Base-by-base conservation (phyloP, 2,888 invertebrate species). In the Neuroscelio doddi region DNA sequence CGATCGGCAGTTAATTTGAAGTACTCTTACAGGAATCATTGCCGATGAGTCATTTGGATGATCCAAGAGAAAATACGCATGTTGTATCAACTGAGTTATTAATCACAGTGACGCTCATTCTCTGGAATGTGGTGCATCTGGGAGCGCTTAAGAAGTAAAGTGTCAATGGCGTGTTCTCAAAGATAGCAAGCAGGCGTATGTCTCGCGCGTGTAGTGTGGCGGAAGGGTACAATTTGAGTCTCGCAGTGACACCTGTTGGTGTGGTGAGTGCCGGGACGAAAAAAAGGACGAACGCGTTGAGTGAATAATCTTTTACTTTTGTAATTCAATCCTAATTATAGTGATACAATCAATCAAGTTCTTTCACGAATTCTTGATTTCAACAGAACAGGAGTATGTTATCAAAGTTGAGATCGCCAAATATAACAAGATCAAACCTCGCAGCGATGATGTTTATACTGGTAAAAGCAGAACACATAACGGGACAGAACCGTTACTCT, bases 221-320 rank as follows among this genome's bases (percentile, higher is more conserved):
- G 57, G 32, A 61, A 64, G 57, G 50, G 57, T 61, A 61, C 56
- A 58, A 63, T 67, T 61, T 57, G 51, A 61, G 61, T 55, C 51
- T 61, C 51, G 64, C 45, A 64, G 68, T 62, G 64, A 64, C 68
- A 68, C 68, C 68, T 68, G 68, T 68, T 64, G 68, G 68, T 41
- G 58, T 47, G 36, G 64, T 58, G 64, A 62, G 55, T 55, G 56
- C 50, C 57, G 68, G 58, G 53, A 61, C 53, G 55, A 61, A 64
- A 64, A 64, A 58, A 64, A 68, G 59, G 56, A 55, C 59, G 56
- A 52, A 47, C 49, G 45, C 57, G 45, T 57, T 39, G 12, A 42
- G 29, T n/a, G 30, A 49, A 32, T 55, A 64, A 47, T 44, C 45
- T n/a, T n/a, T n/a, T n/a, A n/a, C 49, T 49, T 59, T 51, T 55